Evolutionary conservation across 92 coral and sea anemone genomes (phyloP).

Genomic region (Porites evermanni): DNA sequence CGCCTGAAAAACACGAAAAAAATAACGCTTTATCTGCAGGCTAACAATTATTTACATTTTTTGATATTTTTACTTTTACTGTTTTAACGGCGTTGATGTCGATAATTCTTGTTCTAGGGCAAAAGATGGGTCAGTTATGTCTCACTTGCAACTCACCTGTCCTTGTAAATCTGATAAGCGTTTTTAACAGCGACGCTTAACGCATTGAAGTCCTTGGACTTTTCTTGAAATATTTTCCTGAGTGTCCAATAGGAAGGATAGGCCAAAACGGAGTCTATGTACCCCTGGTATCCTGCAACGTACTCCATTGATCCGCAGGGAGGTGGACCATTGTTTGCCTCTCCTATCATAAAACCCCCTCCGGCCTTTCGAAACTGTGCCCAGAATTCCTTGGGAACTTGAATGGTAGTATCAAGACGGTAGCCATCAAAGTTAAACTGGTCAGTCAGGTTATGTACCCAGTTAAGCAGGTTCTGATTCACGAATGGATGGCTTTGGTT

Average conservation of each 20-base stretch:
- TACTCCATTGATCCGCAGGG: constrained; percentile 78
- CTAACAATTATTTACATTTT: no score
- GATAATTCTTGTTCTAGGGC: no score
- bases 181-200: constrained; percentile 62
- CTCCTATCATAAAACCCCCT: constrained; percentile 77
- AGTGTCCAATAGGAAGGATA: constrained; percentile 80
- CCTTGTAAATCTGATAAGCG: constrained; percentile 52
- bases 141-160: constrained; percentile 52
- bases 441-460: constrained; percentile 62
- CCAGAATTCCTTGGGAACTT: constrained; percentile 86
- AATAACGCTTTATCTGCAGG: no score
- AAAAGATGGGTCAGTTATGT: neutral
- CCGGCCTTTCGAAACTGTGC: constrained; percentile 69
- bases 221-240: constrained; percentile 81
- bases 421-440: constrained; percentile 82
- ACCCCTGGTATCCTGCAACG: constrained; percentile 68
- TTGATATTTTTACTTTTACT: no score
- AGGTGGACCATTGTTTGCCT: constrained; percentile 84
- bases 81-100: no score
- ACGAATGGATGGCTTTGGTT: constrained; percentile 80
- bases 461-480: constrained; percentile 49
- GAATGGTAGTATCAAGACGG: constrained; percentile 81
- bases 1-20: no score
- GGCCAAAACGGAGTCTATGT: constrained; percentile 74
- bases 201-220: constrained; percentile 52